Evolutionary conservation across 2,888 invertebrate genomes (phyloP).

Genomic region (Dilophus febrilis): DNA sequence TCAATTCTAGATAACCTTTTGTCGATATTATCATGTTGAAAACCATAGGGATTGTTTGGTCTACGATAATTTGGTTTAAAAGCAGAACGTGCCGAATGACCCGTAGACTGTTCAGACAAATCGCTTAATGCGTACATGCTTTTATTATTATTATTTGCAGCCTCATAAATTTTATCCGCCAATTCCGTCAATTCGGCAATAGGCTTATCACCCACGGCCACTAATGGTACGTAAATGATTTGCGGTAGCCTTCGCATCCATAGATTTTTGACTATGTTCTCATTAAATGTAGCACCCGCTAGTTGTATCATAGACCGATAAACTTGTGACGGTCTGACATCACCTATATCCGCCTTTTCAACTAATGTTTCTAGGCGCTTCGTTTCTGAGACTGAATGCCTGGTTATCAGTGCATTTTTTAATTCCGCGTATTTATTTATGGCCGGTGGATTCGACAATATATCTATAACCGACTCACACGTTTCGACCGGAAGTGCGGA

Average conservation of each 20-base stretch:
- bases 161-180: background rate
- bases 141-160: no score
- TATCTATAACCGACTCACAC: background rate
- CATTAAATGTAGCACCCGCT: background rate
- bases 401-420: background rate
- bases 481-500: background rate
- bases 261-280: background rate
- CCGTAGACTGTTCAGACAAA: no score
- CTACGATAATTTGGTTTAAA: no score
- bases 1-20: no score
- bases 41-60: no score
- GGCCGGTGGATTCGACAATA: background rate
- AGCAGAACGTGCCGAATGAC: no score
- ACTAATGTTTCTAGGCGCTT: background rate
- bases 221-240: background rate
- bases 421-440: background rate
- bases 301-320: background rate
- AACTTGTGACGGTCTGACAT: background rate
- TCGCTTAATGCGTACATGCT: no score
- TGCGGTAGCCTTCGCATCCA: background rate
- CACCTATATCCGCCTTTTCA: background rate
- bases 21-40: no score
- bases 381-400: background rate
- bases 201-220: background rate
- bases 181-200: background rate